A percentile compares a stretch with the other conserved stretches of the same genome.
These are phyloP conservation scores for Oriolus oriolus DNA, from an alignment of 2,113 vertebrate genomes.

Conservation along the genomic window DNA sequence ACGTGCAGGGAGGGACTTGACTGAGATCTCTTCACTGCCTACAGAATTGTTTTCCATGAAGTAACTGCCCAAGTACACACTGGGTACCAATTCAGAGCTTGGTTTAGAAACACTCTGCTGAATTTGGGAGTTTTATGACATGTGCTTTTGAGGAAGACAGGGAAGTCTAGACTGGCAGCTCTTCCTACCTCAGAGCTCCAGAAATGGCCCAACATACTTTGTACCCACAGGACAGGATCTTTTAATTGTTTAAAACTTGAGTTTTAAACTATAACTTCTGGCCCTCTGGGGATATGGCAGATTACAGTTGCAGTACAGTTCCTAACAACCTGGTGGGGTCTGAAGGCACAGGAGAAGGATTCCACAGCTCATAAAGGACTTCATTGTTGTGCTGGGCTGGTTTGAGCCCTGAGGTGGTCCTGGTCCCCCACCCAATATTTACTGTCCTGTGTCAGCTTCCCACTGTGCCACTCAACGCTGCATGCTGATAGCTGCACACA, in stretches of 20 bases:
- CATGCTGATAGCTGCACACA: not conserved
- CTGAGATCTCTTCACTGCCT: not conserved
- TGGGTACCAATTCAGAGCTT: not conserved
- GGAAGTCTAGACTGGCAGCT: not conserved
- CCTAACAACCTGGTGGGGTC: not conserved
- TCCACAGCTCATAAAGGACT: not conserved
- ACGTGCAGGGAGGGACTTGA: not conserved
- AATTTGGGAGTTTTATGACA: not conserved
- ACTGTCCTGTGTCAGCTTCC: not conserved
- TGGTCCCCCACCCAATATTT: rapidly evolving
- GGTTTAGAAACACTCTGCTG: not conserved
- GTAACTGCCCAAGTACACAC: not conserved
- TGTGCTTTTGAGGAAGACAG: not conserved
- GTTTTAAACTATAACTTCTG: not conserved
- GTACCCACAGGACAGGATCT: not conserved
- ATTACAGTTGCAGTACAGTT: not conserved
- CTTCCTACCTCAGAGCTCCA: not conserved
- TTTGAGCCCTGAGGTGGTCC: not conserved
- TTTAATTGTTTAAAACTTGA: not conserved
- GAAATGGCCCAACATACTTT: not conserved
- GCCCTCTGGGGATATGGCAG: not conserved
- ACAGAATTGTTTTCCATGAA: not conserved
- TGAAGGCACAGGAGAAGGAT: not conserved
- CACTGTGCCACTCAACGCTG: not conserved
- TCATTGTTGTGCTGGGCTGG: not conserved